Evolutionary conservation across 30 jellyfish, hydroid and myxozoan species (phyloP).

Genomic region (Aurelia sp.): DNA sequence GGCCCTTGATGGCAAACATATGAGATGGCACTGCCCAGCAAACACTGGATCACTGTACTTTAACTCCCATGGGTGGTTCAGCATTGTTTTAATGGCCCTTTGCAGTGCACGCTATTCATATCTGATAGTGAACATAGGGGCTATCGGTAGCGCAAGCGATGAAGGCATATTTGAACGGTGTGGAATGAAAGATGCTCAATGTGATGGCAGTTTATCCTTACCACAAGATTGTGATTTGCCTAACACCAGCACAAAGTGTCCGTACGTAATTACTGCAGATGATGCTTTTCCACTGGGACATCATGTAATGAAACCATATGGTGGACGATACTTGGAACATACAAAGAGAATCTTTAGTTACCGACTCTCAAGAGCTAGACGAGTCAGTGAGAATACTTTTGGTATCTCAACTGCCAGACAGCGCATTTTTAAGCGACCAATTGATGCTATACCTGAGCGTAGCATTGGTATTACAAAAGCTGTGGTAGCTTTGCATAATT

Average conservation of each 20-base stretch:
- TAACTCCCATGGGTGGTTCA: constrained; percentile 54
- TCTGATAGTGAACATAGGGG: constrained; percentile 61
- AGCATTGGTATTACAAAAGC: neutral
- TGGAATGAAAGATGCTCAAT: constrained; percentile 34
- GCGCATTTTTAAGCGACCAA: constrained; percentile 14
- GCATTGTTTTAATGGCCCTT: constrained; percentile 58
- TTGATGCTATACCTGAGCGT: neutral
- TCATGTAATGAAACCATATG: constrained; percentile 60
- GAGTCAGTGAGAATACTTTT: constrained; percentile 42
- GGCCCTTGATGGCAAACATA: constrained; percentile 56
- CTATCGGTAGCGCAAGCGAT: neutral
- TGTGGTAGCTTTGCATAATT: constrained; percentile 27
- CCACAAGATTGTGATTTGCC: constrained; percentile 48
- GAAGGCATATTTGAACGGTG: constrained; percentile 23
- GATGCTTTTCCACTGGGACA: constrained; percentile 47
- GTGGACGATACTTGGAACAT: constrained; percentile 19
- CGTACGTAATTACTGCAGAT: constrained; percentile 26
- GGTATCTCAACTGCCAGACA: constrained; percentile 44
- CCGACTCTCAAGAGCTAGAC: constrained; percentile 6
- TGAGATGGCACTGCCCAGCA: constrained; percentile 51
- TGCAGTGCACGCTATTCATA: constrained; percentile 63
- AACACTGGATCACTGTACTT: constrained; percentile 43
- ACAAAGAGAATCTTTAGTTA: constrained; percentile 28
- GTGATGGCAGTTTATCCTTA: neutral
- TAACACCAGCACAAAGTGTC: constrained; percentile 38